Evolutionary conservation across 92 coral and sea anemone genomes (phyloP).

Genomic region (Epizoanthus scotinus): DNA sequence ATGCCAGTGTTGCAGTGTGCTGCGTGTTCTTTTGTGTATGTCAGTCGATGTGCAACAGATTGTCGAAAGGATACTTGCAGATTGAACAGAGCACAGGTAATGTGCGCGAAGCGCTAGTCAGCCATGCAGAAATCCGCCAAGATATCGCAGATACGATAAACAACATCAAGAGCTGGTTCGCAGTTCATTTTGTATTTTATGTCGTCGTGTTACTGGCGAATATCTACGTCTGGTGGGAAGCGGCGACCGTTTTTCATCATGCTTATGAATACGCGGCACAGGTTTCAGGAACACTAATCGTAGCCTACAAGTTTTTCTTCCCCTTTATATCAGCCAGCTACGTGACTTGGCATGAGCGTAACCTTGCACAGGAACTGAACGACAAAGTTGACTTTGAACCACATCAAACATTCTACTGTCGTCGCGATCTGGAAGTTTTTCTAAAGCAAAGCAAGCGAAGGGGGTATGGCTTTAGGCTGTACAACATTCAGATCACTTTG

Average conservation of each 20-base stretch:
- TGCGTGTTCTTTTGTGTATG: slow-evolving; percentile 54
- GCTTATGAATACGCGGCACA: slow-evolving; percentile 59
- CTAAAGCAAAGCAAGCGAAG: slow-evolving; percentile 61
- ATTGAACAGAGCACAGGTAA: slow-evolving; percentile 42
- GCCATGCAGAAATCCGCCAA: slow-evolving; percentile 45
- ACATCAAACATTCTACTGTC: slow-evolving; percentile 49
- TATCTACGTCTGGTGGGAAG: slow-evolving; percentile 67
- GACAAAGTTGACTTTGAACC: slow-evolving; percentile 49
- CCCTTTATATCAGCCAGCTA: slow-evolving; percentile 67
- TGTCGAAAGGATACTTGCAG: slow-evolving; percentile 56
- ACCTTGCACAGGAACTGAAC: slow-evolving; percentile 54
- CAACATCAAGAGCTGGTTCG: slow-evolving; percentile 49
- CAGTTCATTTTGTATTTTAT: slow-evolving; percentile 47
- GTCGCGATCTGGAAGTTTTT: slow-evolving; percentile 53
- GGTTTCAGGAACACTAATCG: slow-evolving; percentile 57
- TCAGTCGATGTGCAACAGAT: slow-evolving; percentile 50
- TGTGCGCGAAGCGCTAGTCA: slow-evolving; percentile 36
- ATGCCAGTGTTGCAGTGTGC: slow-evolving; percentile 55
- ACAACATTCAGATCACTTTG: slow-evolving; percentile 57
- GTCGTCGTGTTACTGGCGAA: slow-evolving; percentile 57
- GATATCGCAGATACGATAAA: slow-evolving; percentile 41
- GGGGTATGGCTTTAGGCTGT: slow-evolving; percentile 64
- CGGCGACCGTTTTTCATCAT: slow-evolving; percentile 37
- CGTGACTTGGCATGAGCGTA: slow-evolving; percentile 67
- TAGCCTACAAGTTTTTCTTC: slow-evolving; percentile 65